Base-by-base conservation (phyloP, 2,113 vertebrate genomes). In the Seriola rivoliana region DNA sequence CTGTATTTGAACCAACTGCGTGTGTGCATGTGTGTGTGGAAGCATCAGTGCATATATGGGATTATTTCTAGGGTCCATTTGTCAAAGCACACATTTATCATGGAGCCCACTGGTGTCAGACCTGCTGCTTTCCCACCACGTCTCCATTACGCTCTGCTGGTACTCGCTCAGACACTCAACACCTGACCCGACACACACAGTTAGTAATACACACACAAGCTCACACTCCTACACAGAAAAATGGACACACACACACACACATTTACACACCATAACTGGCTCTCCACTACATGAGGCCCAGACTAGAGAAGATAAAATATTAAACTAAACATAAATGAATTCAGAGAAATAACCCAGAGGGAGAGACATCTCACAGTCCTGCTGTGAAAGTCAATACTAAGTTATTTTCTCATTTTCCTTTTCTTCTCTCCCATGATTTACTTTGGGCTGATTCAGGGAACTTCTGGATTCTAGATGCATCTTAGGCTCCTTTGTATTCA, bases 51-150 rank as follows among this genome's bases (percentile, higher is more conserved):
- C 66, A 78, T 83, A 63, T 82, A 76, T 84, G 72, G 73, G 82
- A 82, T 89, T 85, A 79, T 90, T 85, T 88, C 73, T 59, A 38
- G 80, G 79, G 65, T 76, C 85, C 76, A 90, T 93, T 92, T 92
- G 87, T 90, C 90, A 91, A 67, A 90, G 91, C n/a, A 21, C 68
- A 86, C 90, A 93, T 93, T 88, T 54, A 92, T 93, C 92, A 92
- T 70, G 10, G 60, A 85, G 88, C 89, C 85, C 80, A 75, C 73
- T 85, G 79, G 59, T 91, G 90, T 92, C 89, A 92, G 70, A 63
- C 46, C 79, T 86, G 84, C 78, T 80, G 85, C 82, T 69, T 85
- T 91, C 68, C 83, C 86, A 89, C 80, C 80, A 66, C 23, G 34
- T 88, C 91, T 93, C 89, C 60, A 81, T 92, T 91, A 89, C 89